Conservation (phyloP, 2,888 invertebrate species). For the Dendrolimus pini region DNA sequence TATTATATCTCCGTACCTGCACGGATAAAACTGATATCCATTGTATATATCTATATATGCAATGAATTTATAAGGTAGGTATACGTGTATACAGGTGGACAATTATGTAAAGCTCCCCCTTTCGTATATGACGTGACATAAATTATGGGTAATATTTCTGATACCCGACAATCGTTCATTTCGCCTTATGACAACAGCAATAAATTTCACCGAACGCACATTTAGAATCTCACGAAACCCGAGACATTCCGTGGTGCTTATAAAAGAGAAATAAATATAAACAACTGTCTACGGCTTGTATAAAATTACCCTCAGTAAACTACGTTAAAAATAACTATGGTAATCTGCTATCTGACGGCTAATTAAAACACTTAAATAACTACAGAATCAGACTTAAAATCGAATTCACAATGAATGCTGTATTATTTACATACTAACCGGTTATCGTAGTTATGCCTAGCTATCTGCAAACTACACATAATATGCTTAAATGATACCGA, state of each 20-base stretch:
- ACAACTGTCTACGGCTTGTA: slow-evolving; percentile 21
- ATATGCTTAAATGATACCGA: slow-evolving; percentile 9
- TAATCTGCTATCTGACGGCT: slow-evolving; percentile 42
- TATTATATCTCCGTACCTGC: too few relatives aligned
- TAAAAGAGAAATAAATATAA: slow-evolving; percentile 33
- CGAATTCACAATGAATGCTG: not conserved
- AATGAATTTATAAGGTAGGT: too few relatives aligned
- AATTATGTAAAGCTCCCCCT: not conserved
- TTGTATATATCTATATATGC: too few relatives aligned
- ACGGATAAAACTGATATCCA: too few relatives aligned
- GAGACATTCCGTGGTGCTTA: slow-evolving; percentile 24
- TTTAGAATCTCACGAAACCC: slow-evolving; percentile 16
- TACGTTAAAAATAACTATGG: slow-evolving; percentile 38
- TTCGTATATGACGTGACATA: not conserved
- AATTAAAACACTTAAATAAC: slow-evolving; percentile 67
- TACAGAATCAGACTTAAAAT: slow-evolving; percentile 27
- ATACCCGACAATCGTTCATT: slow-evolving; percentile 17
- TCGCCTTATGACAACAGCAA: slow-evolving; percentile 7
- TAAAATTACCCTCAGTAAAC: slow-evolving; percentile 25
- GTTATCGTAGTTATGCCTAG: too few relatives aligned
- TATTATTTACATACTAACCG: too few relatives aligned
- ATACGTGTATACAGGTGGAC: not conserved
- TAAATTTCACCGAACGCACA: slow-evolving; percentile 16
- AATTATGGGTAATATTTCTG: slow-evolving; percentile 10
- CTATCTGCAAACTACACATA: too few relatives aligned